Percentiles rank a stretch among this genome's conserved stretches.
Conservation (phyloP, 37 sponge, comb jelly and placozoan genomes). For the Cladorhizidae sp. region DNA sequence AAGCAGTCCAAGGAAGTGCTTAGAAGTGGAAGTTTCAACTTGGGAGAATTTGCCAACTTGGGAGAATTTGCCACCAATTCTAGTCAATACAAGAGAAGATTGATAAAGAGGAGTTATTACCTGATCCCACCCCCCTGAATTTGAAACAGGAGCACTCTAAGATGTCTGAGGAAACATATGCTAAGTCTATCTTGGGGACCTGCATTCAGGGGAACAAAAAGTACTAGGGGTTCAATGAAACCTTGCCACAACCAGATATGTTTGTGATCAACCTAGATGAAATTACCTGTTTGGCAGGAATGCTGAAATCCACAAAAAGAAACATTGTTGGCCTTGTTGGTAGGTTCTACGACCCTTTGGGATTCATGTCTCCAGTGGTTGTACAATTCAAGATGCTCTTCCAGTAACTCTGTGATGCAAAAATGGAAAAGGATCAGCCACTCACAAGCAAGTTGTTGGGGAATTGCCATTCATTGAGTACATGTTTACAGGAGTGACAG, state of each 20-base stretch:
- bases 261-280: no score
- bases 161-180: conserved; percentile 31
- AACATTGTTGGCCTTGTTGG: no score
- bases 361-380: no score
- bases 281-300: no score
- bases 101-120: background rate
- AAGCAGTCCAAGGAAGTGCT: conserved; percentile 25
- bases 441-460: background rate
- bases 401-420: no score
- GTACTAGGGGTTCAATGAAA: conserved; percentile 26
- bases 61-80: no score
- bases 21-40: conserved; percentile 40
- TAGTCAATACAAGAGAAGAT: conserved; percentile 9
- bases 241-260: background rate
- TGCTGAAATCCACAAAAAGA: no score
- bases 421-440: no score
- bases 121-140: no score
- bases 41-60: conserved; percentile 46
- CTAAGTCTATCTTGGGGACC: background rate
- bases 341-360: no score
- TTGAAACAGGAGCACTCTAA: background rate
- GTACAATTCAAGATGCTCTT: no score
- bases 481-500: background rate
- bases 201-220: background rate
- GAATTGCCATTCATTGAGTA: conserved; percentile 8